These are phyloP conservation scores for Oedothorax gibbosus DNA, from an alignment of 1,140 invertebrate genomes.

Conservation along the genomic window DNA sequence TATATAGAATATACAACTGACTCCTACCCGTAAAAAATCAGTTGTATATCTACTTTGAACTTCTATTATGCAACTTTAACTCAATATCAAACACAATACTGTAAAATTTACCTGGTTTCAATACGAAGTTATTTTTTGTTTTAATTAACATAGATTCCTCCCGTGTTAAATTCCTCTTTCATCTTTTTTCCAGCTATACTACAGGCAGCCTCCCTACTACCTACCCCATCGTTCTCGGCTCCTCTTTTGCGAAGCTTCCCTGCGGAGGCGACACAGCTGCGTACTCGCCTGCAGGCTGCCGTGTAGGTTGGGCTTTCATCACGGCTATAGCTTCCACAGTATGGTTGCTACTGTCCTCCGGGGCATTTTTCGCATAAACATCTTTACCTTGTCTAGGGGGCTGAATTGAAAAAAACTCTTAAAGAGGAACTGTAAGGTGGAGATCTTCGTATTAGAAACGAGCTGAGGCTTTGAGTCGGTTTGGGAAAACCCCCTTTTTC, in stretches of 20 bases:
- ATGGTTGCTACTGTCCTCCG: conserved; percentile 55
- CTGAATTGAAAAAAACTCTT: conserved; percentile 10
- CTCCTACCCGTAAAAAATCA: no score
- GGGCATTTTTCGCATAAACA: conserved; percentile 48
- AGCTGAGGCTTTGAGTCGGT: no score
- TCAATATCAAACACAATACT: no score
- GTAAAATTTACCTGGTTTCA: no score
- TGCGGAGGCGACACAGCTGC: conserved; percentile 33
- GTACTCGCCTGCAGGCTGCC: conserved; percentile 31
- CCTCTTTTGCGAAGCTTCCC: conserved; percentile 34
- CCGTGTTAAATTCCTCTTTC: background rate
- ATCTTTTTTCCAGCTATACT: conserved; percentile 24
- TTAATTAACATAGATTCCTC: background rate
- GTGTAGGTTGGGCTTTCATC: conserved; percentile 61
- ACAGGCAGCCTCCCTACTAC: conserved; percentile 36
- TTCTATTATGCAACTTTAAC: no score
- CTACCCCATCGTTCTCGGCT: conserved; percentile 50
- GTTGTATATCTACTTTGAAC: no score
- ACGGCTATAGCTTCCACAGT: conserved; percentile 54
- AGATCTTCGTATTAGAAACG: no score
- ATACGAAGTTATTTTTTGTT: no score
- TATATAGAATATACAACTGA: no score
- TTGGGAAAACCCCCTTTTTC: no score
- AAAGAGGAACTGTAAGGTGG: no score
- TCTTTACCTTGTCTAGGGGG: conserved; percentile 42